Evolutionary conservation across 2,113 vertebrate genomes (phyloP), one percentile per base, ranked within the genome.

Genomic region (Oreocharis arfaki): DNA sequence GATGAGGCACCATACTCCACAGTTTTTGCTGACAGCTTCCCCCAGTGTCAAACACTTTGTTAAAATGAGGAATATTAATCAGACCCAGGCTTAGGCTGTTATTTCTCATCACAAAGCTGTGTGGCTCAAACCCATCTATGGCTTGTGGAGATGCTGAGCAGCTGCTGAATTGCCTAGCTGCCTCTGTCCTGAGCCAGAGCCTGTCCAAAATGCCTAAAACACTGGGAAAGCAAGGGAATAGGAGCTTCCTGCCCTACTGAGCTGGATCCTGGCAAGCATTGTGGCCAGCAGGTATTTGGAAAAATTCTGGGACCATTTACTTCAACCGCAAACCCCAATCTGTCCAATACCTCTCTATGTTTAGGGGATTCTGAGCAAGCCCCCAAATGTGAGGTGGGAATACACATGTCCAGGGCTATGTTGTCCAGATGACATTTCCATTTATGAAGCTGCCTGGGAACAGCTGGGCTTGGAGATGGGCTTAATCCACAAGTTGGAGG

Each of bases 21-120:
- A 81, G 47, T 26, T 92, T 90, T 67, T 90, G 46, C 79, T 92
- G 63, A 55, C 75, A 93, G 55, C 42, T 95, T 86, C 89, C 42
- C 39, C 63, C 50, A 16, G 23, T 57, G 79, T 56, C 50, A 95
- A 84, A 56, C 23, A 12, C 2, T 13, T 44, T 84, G 60, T 78
- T 78, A 84, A 89, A 93, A 71, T 56, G 53, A 82, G 46, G 80
- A 73, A 61, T 73, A 79, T 61, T 94, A 64, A 87, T 71, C 41
- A 28, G 56, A 35, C 37, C n/a, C 7, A 18, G 77, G 65, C 59
- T 75, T 60, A 46, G 56, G 61, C 57, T 93, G 39, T 28, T 87
- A 47, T 71, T 91, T 70, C 74, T 71, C 41, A 23, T 52, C 69
- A 37, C 39, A 68, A 82, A 84, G 21, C 52, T 0, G 4, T 12